Base-by-base conservation (phyloP, 2,113 vertebrate genomes). In the Melozone crissalis region DNA sequence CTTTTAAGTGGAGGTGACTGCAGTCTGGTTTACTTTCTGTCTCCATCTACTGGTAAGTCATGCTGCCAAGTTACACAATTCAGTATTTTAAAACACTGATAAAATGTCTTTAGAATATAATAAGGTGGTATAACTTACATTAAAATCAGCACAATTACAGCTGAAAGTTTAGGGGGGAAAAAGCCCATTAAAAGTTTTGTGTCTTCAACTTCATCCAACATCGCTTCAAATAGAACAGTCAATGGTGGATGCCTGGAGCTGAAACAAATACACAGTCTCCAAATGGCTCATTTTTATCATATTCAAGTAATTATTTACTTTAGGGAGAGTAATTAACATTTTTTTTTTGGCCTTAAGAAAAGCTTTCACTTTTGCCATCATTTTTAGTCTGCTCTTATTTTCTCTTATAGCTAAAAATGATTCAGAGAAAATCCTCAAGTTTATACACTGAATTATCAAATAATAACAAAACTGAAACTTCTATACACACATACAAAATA, bases 391-490 rank as follows among this genome's bases (percentile, higher is more conserved):
- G 10, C 28, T 73, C 15, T 63, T 72, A 58, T 55, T 87, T 77
- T 88, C 66, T 57, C 61, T 61, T 17, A 58, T 15, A 81, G n/a
- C 76, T 77, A 41, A 86, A 90, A 86, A 87, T 20, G 9, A 77
- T 81, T 71, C 72, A 37, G 65, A 84, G 80, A 93, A 90, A 95
- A 96, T 93, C 93, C 88, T 90, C 49, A 52, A 55, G 85, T 88
- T 91, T 96, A 92, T 86, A 93, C 76, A 86, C 11, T 2, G 57
- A 92, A 93, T 96, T 88, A 94, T 80, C 57, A 75, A 67, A 72
- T 84, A 89, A 84, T 87, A 96, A 95, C 82, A 96, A 89, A 96
- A 69, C 46, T 43, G n/a, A 91, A 94, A 78, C 61, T 67, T 89
- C 77, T 43, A 65, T 89, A 93, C 65, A 90, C 78, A 79, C 30